These are phyloP conservation scores for Brienomyrus longianalis DNA, from an alignment of 2,113 vertebrate species.

Conservation along the genomic window DNA sequence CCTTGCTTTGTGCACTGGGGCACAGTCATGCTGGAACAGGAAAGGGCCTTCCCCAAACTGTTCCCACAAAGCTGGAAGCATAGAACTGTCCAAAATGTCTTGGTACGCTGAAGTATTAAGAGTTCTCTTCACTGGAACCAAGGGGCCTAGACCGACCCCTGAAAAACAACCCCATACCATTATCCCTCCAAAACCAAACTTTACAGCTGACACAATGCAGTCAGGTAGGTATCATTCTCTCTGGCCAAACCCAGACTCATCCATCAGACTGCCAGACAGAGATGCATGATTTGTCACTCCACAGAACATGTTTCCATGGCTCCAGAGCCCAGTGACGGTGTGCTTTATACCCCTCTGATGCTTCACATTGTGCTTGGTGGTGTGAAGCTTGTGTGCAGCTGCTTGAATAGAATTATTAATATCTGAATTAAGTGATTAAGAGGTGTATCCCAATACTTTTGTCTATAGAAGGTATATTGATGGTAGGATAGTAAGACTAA, in stretches of 20 bases:
- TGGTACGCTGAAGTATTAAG: background rate
- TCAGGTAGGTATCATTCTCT: background rate
- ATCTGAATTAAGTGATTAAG: background rate
- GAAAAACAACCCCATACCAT: background rate
- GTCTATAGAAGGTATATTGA: background rate
- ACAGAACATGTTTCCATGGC: background rate
- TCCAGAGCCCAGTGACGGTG: background rate
- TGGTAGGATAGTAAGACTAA: background rate
- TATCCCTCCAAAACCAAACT: background rate
- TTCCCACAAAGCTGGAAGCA: background rate
- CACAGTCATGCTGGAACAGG: background rate
- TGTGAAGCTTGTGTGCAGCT: background rate
- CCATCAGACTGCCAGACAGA: background rate
- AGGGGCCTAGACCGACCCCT: background rate
- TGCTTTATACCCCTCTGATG: background rate
- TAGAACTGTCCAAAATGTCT: background rate
- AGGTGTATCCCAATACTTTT: background rate
- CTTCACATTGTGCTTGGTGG: background rate
- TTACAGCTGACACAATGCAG: background rate
- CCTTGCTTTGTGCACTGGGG: background rate
- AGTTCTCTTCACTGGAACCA: background rate
- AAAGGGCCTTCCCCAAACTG: background rate
- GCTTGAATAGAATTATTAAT: background rate
- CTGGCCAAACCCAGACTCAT: background rate
- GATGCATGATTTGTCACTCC: background rate